phyloP scores from a whole-genome alignment of 2,113 vertebrate genomes.

The Centropus bengalensis region DNA sequence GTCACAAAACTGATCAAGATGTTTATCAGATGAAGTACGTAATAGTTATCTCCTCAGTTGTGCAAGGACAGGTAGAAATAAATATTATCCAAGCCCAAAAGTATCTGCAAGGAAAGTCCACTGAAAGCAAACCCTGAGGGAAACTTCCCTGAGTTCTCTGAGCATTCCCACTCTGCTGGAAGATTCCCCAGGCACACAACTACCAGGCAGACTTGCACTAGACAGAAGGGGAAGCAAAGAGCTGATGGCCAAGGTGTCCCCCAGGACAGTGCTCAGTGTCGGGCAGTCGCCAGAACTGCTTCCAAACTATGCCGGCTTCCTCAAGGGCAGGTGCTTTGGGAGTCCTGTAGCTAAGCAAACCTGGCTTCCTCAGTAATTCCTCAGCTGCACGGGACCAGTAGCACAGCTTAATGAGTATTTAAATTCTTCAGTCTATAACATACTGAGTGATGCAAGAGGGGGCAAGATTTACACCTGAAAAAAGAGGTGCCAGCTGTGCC shows the following conservation, averaged over 20 bases:
- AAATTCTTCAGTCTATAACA: neutral
- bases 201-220: too few species aligned
- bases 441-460: neutral
- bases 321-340: neutral
- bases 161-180: neutral
- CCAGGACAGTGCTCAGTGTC: neutral
- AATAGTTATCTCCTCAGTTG: neutral
- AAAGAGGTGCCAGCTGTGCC: neutral
- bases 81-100: neutral
- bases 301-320: neutral
- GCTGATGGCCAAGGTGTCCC: neutral
- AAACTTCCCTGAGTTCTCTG: fast-evolving
- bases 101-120: neutral
- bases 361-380: neutral
- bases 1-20: neutral
- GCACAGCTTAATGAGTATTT: neutral
- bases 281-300: neutral
- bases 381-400: neutral
- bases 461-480: neutral
- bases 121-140: neutral
- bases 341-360: neutral
- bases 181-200: neutral
- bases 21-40: neutral
- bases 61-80: neutral
- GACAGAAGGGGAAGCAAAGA: neutral